Conservation (phyloP, 2,113 vertebrate species). For the Turdus rufiventris region DNA sequence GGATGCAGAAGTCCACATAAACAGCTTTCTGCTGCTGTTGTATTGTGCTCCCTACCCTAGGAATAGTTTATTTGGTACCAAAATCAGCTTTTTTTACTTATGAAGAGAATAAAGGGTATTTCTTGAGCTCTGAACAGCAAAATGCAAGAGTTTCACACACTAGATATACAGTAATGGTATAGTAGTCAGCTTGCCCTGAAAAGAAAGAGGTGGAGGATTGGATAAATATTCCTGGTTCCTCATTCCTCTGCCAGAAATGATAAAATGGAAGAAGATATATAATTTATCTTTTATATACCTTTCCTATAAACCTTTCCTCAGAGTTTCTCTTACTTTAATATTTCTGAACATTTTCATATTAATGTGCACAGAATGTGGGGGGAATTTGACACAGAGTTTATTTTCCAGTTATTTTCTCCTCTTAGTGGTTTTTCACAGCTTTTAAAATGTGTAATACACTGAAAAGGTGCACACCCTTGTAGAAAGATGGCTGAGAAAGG, state of each 20-base stretch:
- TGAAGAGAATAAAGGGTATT: not conserved
- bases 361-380: not conserved
- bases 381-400: not conserved
- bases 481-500: not conserved
- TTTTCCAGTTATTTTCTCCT: not conserved
- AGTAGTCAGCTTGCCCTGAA: not conserved
- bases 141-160: rapidly evolving
- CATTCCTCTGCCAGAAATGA: not conserved
- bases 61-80: not conserved
- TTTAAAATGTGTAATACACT: not conserved
- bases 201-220: not conserved
- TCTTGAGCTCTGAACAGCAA: not conserved
- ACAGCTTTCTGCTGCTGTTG: not conserved
- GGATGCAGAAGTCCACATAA: not conserved
- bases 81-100: not conserved
- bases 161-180: not conserved
- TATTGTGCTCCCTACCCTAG: not conserved
- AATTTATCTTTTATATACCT: not conserved
- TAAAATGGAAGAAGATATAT: not conserved
- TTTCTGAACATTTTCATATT: not conserved
- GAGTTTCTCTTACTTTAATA: not conserved
- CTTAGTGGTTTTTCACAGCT: not conserved
- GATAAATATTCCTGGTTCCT: not conserved
- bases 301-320: not conserved
- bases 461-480: not conserved